phyloP scores from a whole-genome alignment of 2,888 invertebrate genomes.

The Bombylius major region DNA sequence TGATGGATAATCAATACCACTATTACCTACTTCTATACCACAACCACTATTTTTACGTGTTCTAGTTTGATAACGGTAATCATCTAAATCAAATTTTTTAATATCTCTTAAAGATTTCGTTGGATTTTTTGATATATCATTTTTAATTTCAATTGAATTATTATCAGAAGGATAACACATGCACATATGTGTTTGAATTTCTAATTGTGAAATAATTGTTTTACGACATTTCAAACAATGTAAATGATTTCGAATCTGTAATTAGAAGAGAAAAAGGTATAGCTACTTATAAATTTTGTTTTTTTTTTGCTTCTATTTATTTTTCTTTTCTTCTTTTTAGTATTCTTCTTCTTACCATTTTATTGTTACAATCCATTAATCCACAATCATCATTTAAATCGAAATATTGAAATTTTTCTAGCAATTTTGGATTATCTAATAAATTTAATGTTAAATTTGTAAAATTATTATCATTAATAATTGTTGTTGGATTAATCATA shows the following conservation, averaged over 20 bases:
- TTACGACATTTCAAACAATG: slow-evolving; percentile 64
- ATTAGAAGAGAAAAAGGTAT: not conserved
- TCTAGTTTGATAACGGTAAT: not conserved
- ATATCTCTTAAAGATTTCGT: not conserved
- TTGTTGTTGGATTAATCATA: no score
- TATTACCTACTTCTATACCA: not conserved
- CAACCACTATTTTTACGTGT: not conserved
- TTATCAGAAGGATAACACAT: slow-evolving; percentile 1
- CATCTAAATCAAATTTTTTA: not conserved
- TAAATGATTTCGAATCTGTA: slow-evolving; percentile 56
- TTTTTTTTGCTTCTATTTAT: no score
- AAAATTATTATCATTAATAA: no score
- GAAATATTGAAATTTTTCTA: slow-evolving; percentile 78
- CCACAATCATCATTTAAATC: slow-evolving; percentile 60
- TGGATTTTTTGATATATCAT: not conserved
- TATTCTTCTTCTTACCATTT: not conserved
- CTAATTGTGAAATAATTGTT: slow-evolving; percentile 43
- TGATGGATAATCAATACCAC: slow-evolving; percentile 2
- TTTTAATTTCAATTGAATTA: not conserved
- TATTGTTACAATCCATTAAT: slow-evolving; percentile 43
- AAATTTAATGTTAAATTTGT: no score
- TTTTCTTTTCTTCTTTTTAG: no score
- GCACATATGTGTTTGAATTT: slow-evolving; percentile 10
- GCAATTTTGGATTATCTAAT: slow-evolving; percentile 37
- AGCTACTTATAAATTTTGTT: no score